A percentile compares a stretch with the other conserved stretches of the same genome.
phyloP scores from a whole-genome alignment of 2,888 invertebrate species.

The Pseudococcus viburni region DNA sequence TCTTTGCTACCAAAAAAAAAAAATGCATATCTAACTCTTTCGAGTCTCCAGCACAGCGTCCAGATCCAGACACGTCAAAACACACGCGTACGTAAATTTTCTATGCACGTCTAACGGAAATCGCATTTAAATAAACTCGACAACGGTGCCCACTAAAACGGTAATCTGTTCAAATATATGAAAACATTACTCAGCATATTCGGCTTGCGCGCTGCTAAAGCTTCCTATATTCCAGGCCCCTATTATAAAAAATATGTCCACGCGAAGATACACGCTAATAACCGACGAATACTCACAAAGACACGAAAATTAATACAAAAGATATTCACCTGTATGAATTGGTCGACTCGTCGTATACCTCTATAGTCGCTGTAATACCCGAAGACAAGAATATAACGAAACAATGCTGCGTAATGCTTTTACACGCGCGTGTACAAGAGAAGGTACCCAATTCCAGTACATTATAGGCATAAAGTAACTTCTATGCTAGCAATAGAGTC shows the following conservation, averaged over 20 bases:
- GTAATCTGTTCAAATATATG: conserved; percentile 19
- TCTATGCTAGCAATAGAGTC: background rate
- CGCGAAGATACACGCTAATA: conserved; percentile 50
- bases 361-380: background rate
- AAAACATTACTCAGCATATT: conserved; percentile 60
- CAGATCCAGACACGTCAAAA: background rate
- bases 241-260: conserved; percentile 27
- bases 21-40: background rate
- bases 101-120: conserved; percentile 46
- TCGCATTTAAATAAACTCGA: conserved; percentile 25
- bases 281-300: conserved; percentile 14
- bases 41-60: too few relatives aligned
- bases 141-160: conserved; percentile 16
- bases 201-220: background rate
- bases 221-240: background rate
- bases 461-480: background rate
- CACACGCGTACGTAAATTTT: conserved; percentile 21
- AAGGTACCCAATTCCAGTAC: background rate
- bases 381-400: background rate
- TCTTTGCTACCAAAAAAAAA: background rate
- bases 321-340: conserved; percentile 27
- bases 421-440: background rate
- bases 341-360: background rate
- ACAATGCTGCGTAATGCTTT: conserved; percentile 36
- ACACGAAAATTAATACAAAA: conserved; percentile 38